These are phyloP conservation scores for Lordiphosa mommai DNA, from an alignment of 1,140 invertebrate species.

Conservation along the genomic window DNA sequence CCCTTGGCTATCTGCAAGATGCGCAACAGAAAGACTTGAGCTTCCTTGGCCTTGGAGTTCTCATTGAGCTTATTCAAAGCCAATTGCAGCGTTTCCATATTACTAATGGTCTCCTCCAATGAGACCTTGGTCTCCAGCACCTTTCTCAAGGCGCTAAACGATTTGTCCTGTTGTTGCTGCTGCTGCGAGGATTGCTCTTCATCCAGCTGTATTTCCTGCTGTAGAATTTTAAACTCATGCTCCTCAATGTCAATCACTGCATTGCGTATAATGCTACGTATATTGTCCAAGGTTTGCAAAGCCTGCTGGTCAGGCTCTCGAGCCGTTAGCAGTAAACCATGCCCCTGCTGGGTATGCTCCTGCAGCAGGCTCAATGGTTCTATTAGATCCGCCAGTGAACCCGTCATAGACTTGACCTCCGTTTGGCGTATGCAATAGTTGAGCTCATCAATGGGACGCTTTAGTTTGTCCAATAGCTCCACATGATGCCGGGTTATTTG, in stretches of 20 bases:
- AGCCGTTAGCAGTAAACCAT: slow-evolving; percentile 42
- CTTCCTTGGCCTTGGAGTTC: slow-evolving; percentile 46
- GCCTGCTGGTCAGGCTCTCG: slow-evolving; percentile 48
- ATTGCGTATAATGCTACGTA: slow-evolving; percentile 59
- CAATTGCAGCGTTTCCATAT: slow-evolving; percentile 51
- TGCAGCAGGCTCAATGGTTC: slow-evolving; percentile 69
- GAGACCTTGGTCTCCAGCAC: slow-evolving; percentile 64
- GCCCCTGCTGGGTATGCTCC: slow-evolving; percentile 57
- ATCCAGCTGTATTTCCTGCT: slow-evolving; percentile 68
- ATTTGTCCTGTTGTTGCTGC: slow-evolving; percentile 63
- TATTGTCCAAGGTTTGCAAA: slow-evolving; percentile 50
- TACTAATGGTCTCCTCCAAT: slow-evolving; percentile 53
- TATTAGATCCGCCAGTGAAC: slow-evolving; percentile 74
- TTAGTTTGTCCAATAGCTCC: slow-evolving; percentile 59
- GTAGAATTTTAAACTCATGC: slow-evolving; percentile 67
- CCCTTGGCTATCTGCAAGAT: slow-evolving; percentile 57
- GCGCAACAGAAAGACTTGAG: slow-evolving; percentile 42
- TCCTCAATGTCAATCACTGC: slow-evolving; percentile 73
- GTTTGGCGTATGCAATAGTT: slow-evolving; percentile 78
- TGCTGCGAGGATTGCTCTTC: slow-evolving; percentile 51
- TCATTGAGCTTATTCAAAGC: slow-evolving; percentile 46
- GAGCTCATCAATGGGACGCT: slow-evolving; percentile 71
- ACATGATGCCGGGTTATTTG: slow-evolving; percentile 68
- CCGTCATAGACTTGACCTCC: slow-evolving; percentile 67
- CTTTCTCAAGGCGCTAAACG: slow-evolving; percentile 59